Base-by-base conservation (phyloP, 2,888 invertebrate genomes). In the Chironomus tentans region DNA sequence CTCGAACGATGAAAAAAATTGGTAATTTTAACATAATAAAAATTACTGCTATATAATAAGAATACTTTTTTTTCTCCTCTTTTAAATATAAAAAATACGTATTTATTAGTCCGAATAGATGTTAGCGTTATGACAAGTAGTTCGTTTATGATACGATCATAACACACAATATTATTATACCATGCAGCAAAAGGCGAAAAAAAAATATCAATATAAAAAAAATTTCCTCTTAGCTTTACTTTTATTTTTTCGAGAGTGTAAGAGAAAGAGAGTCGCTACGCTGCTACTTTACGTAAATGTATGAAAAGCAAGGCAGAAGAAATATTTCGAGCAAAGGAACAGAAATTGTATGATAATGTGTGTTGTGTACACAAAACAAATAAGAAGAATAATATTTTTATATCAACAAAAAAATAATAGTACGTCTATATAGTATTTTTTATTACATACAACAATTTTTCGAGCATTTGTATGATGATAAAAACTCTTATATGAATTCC, bases 101-200 rank as follows among this genome's bases (percentile, higher is more conserved):
- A 75, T 75, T 75, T 80, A 79, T 80, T 80, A 80, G 81, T 80
- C 82, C 81, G 82, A 82, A 75, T 75, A 82, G 82, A 82, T 83
- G 83, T 83, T 83, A 82, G 83, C 83, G 83, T 83, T 83, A 83
- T 83, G 83, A 83, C 82, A 83, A 83, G 83, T 83, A 82, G 81
- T 83, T 82, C 83, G 83, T 83, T 83, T 83, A 83, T 83, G 83
- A 82, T 82, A 81, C 83, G 82, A 83, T 83, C 74, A 75, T 75
- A 75, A 75, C 74, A 75, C 74, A 75, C 74, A 75, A 75, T 75
- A 68, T 68, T 75, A 75, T 75, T 75, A 75, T 68, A 75, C 72
- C 72, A 73, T 62, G 72, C 74, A 75, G 74, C 68, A 38, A 68
- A 68, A 18, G 21, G 74, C 47, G 68, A 24, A 68, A 65, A 24